phyloP scores from a whole-genome alignment of 2,888 invertebrate genomes.

The Agrotis ipsilon region DNA sequence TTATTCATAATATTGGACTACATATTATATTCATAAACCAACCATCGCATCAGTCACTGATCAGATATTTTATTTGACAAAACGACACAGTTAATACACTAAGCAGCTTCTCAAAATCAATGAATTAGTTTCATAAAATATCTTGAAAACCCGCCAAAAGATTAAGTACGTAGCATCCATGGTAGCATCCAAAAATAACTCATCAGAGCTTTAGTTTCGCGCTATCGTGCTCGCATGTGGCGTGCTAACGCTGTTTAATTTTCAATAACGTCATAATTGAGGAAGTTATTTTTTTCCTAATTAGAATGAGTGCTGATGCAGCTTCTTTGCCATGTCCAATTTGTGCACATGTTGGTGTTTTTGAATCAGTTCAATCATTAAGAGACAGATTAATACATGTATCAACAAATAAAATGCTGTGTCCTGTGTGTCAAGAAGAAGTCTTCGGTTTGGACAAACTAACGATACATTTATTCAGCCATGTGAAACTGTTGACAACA shows the following conservation, averaged over 20 bases:
- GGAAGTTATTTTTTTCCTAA: constrained; percentile 17
- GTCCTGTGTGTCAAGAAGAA: constrained; percentile 95
- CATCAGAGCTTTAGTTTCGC: constrained; percentile 80
- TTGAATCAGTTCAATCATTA: constrained; percentile 93
- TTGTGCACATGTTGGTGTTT: constrained; percentile 93
- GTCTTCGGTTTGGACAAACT: constrained; percentile 95
- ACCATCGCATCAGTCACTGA: background rate
- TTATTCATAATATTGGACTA: background rate
- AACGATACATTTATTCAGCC: constrained; percentile 95
- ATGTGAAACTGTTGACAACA: constrained; percentile 87
- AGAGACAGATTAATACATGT: constrained; percentile 94
- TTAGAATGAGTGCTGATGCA: constrained; percentile 87
- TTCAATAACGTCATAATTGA: constrained; percentile 18
- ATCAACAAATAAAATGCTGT: constrained; percentile 94
- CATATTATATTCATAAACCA: background rate
- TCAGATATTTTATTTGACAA: background rate
- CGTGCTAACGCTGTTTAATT: constrained; percentile 50
- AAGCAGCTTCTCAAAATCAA: constrained; percentile 24
- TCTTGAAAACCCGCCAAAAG: constrained; percentile 88
- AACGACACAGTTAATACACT: background rate
- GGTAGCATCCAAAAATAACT: constrained; percentile 85
- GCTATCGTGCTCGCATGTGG: constrained; percentile 71
- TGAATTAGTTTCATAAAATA: constrained; percentile 65
- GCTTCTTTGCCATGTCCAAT: constrained; percentile 94
- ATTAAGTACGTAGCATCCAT: constrained; percentile 73